phyloP scores from a whole-genome alignment of 2,797 vertebrate genomes.

The Tragelaphus oryx region DNA sequence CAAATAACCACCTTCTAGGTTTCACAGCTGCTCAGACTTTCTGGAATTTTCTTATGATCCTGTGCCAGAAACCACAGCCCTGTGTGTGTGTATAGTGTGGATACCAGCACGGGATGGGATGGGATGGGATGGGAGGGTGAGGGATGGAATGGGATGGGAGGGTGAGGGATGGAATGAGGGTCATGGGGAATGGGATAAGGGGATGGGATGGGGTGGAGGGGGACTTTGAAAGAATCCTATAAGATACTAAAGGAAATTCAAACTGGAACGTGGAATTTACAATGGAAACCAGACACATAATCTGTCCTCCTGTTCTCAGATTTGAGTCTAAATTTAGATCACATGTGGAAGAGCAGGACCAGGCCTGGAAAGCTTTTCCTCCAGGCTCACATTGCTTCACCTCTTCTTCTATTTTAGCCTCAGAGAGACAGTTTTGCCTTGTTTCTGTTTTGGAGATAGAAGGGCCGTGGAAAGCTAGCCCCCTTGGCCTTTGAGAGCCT shows the following conservation, averaged over 20 bases:
- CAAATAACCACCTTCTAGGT: background rate
- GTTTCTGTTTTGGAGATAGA: background rate
- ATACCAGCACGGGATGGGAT: background rate
- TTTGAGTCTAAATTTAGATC: slow-evolving; percentile 55
- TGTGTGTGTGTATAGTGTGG: background rate
- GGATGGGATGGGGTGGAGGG: background rate
- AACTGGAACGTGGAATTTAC: background rate
- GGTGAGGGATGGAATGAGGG: background rate
- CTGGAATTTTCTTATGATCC: background rate
- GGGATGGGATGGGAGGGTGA: background rate
- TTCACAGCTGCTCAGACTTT: background rate
- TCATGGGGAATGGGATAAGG: background rate
- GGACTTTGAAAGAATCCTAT: background rate
- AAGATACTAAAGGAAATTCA: background rate
- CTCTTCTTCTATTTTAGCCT: slow-evolving; percentile 13
- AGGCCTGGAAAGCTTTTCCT: background rate
- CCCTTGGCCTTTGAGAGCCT: background rate
- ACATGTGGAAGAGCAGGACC: background rate
- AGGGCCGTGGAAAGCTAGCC: background rate
- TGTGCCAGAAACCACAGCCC: background rate
- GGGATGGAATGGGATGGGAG: background rate
- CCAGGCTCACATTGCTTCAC: background rate
- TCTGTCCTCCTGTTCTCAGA: background rate
- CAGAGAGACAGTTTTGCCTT: background rate
- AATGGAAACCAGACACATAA: background rate